Evolutionary conservation across 2,888 invertebrate genomes (phyloP), one percentile per base, ranked within the genome.

Genomic region (Oxyteleia sp.): DNA sequence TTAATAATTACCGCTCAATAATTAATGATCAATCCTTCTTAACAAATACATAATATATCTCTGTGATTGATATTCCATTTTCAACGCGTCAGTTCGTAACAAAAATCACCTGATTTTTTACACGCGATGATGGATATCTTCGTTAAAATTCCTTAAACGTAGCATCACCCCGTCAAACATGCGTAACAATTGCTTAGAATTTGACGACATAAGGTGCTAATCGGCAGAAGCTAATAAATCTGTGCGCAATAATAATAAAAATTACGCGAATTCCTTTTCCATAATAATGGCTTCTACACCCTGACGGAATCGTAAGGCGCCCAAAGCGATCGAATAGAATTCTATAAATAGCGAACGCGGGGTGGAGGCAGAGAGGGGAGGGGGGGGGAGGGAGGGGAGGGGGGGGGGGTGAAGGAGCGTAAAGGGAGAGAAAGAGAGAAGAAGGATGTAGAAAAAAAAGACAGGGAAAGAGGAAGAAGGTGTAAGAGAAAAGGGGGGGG

Each of bases 151-250:
- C 32, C 32, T 32, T 1, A 8, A 4, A 8, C 10, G 32, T 8
- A 4, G 8, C 1, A 32, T 4, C 7, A 32, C 10, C 7, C 10
- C 32, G 32, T 8, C 5, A 32, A 32, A 32, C 10, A 10, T 32
- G 8, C 1, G 7, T 32, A 32, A 32, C 32, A 32, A 8, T 32
- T 8, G 32, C 10, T 10, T 32, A 32, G 32, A 32, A 11, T 23
- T 11, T 18, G 18, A 18, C 7, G 35, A 35, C 18, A 4, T 23
- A 3, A 13, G 88, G 89, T 91, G 91, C 92, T 92, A 91, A 93
- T 92, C 91, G 89, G 87, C 88, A 87, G 84, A 89, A 90, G 88
- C 90, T 90, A 92, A 93, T 92, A 92, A 93, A 92, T 91, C 78
- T 18, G 5, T 1, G 66, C 87, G 85, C 87, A 90, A 91, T 91